Evolutionary conservation across 2,797 vertebrate species (phyloP).

Genomic region (Poecilia gillii): DNA sequence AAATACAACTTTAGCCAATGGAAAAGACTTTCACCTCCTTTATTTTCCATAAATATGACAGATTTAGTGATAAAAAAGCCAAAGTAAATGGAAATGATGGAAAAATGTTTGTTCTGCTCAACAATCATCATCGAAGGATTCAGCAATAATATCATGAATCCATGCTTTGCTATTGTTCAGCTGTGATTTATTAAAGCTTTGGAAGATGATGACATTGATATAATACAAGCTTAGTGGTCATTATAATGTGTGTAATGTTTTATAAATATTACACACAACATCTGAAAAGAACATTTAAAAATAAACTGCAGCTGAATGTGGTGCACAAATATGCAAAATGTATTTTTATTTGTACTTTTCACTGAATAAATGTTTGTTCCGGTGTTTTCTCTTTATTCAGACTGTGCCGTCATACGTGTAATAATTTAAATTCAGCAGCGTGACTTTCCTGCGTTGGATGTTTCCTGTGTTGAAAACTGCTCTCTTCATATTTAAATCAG

Average conservation of each 20-base stretch:
- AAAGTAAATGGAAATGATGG: neutral
- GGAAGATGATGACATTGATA: neutral
- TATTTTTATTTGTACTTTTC: neutral
- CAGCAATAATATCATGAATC: neutral
- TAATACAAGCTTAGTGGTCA: neutral
- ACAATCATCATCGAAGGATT: neutral
- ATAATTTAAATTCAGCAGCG: neutral
- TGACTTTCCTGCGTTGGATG: neutral
- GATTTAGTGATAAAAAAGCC: neutral
- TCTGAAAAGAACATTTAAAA: neutral
- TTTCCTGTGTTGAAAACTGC: constrained; percentile 1
- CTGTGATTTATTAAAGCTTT: neutral
- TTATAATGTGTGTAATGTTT: neutral
- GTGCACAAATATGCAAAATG: neutral
- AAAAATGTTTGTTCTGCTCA: neutral
- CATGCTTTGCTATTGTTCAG: neutral
- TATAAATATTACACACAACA: neutral
- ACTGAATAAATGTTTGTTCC: neutral
- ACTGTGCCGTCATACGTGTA: neutral
- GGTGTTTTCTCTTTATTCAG: too few species aligned
- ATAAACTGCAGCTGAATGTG: neutral
- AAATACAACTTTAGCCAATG: neutral
- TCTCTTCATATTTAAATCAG: constrained; percentile 11
- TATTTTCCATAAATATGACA: neutral
- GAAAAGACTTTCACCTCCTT: neutral